These are phyloP conservation scores for Trachelipus rathkii DNA, from an alignment of 1,140 invertebrate species.

Conservation along the genomic window DNA sequence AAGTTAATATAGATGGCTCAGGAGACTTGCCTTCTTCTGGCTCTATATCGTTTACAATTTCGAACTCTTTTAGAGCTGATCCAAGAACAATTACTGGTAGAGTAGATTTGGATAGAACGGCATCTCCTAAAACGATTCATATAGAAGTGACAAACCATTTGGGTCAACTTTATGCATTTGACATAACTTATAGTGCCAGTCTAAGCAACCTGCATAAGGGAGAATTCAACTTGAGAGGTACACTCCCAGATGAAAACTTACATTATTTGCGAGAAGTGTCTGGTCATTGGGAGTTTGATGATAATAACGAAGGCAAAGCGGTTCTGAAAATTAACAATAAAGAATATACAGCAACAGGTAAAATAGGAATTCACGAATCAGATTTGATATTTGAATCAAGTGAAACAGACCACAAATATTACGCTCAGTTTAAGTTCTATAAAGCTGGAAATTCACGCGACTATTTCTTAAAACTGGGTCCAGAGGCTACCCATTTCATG, in stretches of 20 bases:
- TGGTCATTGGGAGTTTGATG: conserved; percentile 31
- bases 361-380: conserved; percentile 23
- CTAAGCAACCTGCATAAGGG: conserved; percentile 7
- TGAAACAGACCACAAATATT: background rate
- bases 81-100: conserved; percentile 19
- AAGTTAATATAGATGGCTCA: conserved; percentile 19
- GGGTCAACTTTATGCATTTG: conserved; percentile 25
- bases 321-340: conserved; percentile 15
- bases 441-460: conserved; percentile 18
- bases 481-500: conserved; percentile 30
- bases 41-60: conserved; percentile 23
- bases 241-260: conserved; percentile 15
- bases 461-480: conserved; percentile 35
- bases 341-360: conserved; percentile 30
- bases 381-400: conserved; percentile 16
- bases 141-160: conserved; percentile 25
- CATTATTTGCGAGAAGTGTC: conserved; percentile 36
- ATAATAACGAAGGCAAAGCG: conserved; percentile 12
- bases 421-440: conserved; percentile 29
- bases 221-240: conserved; percentile 29
- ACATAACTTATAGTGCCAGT: conserved; percentile 26
- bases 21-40: conserved; percentile 26
- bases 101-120: conserved; percentile 26
- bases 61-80: conserved; percentile 28
- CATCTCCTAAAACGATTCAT: conserved; percentile 27